Base-by-base conservation (phyloP, 2,797 vertebrate genomes). In the Arnoldichthys spilopterus region DNA sequence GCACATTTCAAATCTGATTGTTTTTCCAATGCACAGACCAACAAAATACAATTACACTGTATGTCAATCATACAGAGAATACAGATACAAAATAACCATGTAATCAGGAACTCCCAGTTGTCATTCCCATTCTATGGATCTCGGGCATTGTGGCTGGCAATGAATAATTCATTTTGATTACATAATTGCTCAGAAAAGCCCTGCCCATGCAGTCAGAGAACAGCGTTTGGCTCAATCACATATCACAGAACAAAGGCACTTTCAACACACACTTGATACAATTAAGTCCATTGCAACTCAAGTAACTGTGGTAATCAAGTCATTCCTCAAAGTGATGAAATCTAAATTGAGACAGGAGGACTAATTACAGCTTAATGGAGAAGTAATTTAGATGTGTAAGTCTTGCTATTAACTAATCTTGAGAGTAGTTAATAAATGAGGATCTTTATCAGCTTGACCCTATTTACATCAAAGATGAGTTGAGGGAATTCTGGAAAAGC, bases 281-380 rank as follows among this genome's bases (percentile, higher is more conserved):
- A 63, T 62, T 18, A 28, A 26, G 28, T 24, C 22, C n/a, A 43
- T 54, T 53, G 24, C 30, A 15, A 59, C 43, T 70, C 15, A n/a
- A 72, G 59, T 54, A 47, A 72, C 59, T 62, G 56, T 45, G 1
- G 56, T 64, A 63, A 78, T 64, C 58, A 72, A 53, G 58, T 72
- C 24, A 53, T 64, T 64, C 68, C 54, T 72, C 37, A 78, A 63
- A 63, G 22, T 63, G 30, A 78, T 43, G 45, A 71, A 77, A 54
- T 71, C 56, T 40, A 77, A 71, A 71, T 63, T 11, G 37, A 72
- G 61, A 8, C 51, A n/a, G 66, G 49, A 74, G 45, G 30, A 45
- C 58, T 78, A 59, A 71, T 77, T 77, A 70, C 43, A 51, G 32
- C 16, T 40, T 78, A 78, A 78, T 62, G 56, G 37, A 37, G 66